These are phyloP conservation scores for Eidolon dupreanum DNA, from an alignment of 2,797 vertebrate genomes.

Conservation along the genomic window DNA sequence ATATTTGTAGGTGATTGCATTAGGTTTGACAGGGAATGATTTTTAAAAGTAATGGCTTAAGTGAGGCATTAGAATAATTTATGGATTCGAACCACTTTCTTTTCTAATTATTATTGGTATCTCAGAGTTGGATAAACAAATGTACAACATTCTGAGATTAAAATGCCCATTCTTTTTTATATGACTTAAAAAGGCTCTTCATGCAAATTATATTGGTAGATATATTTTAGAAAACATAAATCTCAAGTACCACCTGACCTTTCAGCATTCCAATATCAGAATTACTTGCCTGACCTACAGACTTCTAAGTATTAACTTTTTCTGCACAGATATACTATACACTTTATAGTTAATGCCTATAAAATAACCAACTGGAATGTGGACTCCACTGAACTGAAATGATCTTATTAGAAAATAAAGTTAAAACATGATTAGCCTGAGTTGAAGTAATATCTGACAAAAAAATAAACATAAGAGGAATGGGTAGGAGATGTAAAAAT, in stretches of 20 bases:
- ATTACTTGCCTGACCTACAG: background rate
- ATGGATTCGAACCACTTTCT: background rate
- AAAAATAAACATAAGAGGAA: background rate
- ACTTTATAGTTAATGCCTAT: background rate
- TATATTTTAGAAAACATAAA: background rate
- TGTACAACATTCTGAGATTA: background rate
- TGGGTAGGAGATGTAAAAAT: background rate
- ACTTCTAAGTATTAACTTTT: background rate
- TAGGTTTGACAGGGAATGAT: background rate
- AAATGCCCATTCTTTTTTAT: background rate
- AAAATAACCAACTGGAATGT: background rate
- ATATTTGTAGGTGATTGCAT: background rate
- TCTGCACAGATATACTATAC: background rate
- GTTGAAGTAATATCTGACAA: background rate
- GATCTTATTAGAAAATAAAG: background rate
- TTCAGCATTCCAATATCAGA: background rate
- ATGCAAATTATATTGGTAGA: background rate
- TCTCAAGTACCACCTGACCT: background rate
- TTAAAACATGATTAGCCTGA: background rate
- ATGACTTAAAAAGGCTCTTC: background rate
- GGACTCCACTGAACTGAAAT: background rate
- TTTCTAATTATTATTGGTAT: background rate
- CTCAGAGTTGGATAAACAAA: background rate
- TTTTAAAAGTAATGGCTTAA: background rate
- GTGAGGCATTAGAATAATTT: background rate